These are phyloP conservation scores for Prinia subflava DNA, from an alignment of 2,113 vertebrate species.

Conservation along the genomic window DNA sequence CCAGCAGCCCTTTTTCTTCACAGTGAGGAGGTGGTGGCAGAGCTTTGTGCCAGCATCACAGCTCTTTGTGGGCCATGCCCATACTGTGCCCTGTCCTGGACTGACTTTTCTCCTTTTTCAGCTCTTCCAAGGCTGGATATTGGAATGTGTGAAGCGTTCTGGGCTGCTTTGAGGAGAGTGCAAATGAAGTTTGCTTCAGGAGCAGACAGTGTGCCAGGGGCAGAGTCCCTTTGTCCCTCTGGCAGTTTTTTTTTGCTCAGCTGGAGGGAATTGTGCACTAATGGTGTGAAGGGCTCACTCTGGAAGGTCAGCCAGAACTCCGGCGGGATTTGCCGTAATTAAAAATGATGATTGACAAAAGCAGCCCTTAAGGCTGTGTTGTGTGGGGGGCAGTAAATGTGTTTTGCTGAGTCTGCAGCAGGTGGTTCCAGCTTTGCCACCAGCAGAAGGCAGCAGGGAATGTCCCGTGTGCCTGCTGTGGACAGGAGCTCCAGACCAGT, in stretches of 20 bases:
- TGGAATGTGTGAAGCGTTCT: neutral
- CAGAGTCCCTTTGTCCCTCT: neutral
- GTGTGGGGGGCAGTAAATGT: neutral
- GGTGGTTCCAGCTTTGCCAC: neutral
- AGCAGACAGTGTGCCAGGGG: neutral
- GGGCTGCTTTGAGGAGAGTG: neutral
- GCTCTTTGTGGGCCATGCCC: neutral
- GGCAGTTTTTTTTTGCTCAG: neutral
- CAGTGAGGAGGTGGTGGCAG: accelerated
- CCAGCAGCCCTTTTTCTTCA: neutral
- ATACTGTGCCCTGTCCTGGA: neutral
- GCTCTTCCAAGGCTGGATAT: neutral
- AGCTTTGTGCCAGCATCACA: neutral
- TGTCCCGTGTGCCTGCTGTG: accelerated
- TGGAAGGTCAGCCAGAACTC: neutral
- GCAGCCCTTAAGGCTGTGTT: neutral
- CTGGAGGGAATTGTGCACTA: neutral
- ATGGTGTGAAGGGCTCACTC: neutral
- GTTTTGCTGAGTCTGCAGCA: neutral
- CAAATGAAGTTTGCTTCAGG: neutral
- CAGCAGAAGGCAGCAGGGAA: neutral
- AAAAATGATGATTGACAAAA: neutral
- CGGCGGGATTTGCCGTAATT: neutral
- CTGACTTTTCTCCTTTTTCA: neutral
- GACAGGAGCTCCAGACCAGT: neutral